Base-by-base conservation (phyloP, 1,140 invertebrate species). In the Calliopsis andreniformis region DNA sequence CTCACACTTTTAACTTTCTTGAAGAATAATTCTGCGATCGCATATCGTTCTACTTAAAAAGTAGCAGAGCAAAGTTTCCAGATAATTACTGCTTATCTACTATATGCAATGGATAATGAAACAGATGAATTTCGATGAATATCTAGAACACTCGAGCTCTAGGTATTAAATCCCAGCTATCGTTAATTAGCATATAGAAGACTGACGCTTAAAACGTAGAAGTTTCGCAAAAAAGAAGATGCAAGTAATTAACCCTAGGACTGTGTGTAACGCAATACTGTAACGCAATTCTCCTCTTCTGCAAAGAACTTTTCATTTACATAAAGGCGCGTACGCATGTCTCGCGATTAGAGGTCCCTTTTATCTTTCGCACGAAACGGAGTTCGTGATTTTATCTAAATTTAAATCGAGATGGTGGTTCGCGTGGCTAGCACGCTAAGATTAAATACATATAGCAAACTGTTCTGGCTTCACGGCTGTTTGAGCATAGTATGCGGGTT, bases 161-260 rank as follows among this genome's bases (percentile, higher is more conserved):
- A 16, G n/a, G 47, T 7, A 49, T 49, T 23, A 49, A n/a, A 23
- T 23, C 4, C 47, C 3, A 10, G 6, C 20, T 5, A 5, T 6
- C 5, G 32, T 10, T 0, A 3, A 43, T 75, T 75, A 67, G n/a
- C 61, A 56, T 73, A 39, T n/a, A 6, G 28, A 56, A 35, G 61
- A 4, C 0, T 14, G 35, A 67, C 39, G 42, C 14, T 56, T 25
- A 45, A 45, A 25, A 16, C 47, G 18, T 2, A 14, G 0, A 18
- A 53, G 49, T 75, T 75, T 67, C 62, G 62, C n/a, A 66, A 75
- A 39, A 75, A 45, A 62, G 39, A n/a, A n/a, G 16, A 67, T 10
- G 28, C 18, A 28, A 62, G 56, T 67, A 30, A 39, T 35, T 56
- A 75, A 66, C 56, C 62, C 56, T 53, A 5, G 28, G 25, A 18